These are phyloP conservation scores for Scomber scombrus DNA, from an alignment of 2,113 vertebrate species.

Conservation along the genomic window DNA sequence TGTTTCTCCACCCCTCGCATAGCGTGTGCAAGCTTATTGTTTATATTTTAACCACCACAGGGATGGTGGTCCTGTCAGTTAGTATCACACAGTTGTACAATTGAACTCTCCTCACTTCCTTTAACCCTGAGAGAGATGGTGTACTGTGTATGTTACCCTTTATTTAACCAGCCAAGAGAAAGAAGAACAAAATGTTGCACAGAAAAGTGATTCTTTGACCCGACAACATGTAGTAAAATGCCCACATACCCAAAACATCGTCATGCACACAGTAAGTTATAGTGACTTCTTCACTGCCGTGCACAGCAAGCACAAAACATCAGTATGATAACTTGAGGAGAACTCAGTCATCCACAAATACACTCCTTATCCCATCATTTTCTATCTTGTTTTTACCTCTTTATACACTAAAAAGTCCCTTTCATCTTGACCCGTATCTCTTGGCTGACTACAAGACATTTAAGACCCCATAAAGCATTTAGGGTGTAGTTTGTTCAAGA, in stretches of 20 bases:
- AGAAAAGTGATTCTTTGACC: not conserved
- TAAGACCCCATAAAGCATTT: constrained; percentile 80
- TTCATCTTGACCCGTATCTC: constrained; percentile 43
- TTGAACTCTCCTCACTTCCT: constrained; percentile 28
- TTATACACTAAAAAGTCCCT: constrained; percentile 7
- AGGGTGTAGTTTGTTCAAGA: constrained; percentile 74
- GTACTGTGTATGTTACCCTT: not conserved
- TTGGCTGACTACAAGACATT: constrained; percentile 67
- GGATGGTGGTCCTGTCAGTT: constrained; percentile 50
- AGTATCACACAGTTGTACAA: constrained; percentile 19
- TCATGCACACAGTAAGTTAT: not conserved
- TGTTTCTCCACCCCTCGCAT: not conserved
- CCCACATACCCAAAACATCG: not conserved
- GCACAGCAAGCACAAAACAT: constrained; percentile 25
- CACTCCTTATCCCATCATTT: constrained; percentile 1
- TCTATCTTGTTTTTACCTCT: constrained; percentile 9
- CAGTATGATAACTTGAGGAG: constrained; percentile 42
- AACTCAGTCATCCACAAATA: constrained; percentile 42
- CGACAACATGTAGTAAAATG: not conserved
- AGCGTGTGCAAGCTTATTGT: constrained; percentile 17
- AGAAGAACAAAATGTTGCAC: constrained; percentile 11
- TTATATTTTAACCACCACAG: constrained; percentile 23
- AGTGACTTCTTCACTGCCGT: not conserved
- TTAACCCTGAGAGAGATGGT: constrained; percentile 17
- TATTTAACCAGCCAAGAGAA: constrained; percentile 20